phyloP scores from a whole-genome alignment of 1,140 invertebrate genomes.

The Trypoxylus dichotomus region DNA sequence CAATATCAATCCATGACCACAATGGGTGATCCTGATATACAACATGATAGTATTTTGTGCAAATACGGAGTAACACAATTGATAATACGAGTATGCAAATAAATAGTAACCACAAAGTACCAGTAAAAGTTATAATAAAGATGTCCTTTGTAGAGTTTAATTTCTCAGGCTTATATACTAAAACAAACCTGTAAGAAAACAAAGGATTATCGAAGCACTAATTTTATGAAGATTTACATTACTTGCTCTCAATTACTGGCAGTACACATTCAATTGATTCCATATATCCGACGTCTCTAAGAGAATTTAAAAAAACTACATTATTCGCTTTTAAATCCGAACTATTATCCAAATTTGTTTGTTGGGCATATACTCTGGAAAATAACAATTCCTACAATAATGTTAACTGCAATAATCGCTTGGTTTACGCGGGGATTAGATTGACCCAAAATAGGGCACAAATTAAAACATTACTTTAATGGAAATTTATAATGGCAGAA shows the following conservation, averaged over 20 bases:
- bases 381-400: not conserved
- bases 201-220: not conserved
- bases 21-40: slow-evolving; percentile 36
- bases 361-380: not conserved
- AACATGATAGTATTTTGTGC: slow-evolving; percentile 38
- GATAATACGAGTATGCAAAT: slow-evolving; percentile 39
- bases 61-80: slow-evolving; percentile 43
- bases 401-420: too few species aligned
- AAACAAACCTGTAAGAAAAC: slow-evolving; percentile 35
- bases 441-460: too few species aligned
- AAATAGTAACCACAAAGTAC: slow-evolving; percentile 44
- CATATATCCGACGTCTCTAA: not conserved
- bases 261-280: not conserved
- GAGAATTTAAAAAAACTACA: not conserved
- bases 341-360: not conserved
- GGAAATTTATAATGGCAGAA: too few species aligned
- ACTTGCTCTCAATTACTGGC: not conserved
- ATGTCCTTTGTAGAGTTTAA: slow-evolving; percentile 43
- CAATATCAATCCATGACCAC: slow-evolving; percentile 47
- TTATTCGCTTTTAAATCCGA: not conserved
- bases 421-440: too few species aligned
- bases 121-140: slow-evolving; percentile 46
- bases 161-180: slow-evolving; percentile 41
- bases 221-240: not conserved
- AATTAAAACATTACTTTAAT: too few species aligned